Evolutionary conservation across 2,888 invertebrate species (phyloP), one percentile per base, ranked within the genome.

Genomic region (Caprella mutica): DNA sequence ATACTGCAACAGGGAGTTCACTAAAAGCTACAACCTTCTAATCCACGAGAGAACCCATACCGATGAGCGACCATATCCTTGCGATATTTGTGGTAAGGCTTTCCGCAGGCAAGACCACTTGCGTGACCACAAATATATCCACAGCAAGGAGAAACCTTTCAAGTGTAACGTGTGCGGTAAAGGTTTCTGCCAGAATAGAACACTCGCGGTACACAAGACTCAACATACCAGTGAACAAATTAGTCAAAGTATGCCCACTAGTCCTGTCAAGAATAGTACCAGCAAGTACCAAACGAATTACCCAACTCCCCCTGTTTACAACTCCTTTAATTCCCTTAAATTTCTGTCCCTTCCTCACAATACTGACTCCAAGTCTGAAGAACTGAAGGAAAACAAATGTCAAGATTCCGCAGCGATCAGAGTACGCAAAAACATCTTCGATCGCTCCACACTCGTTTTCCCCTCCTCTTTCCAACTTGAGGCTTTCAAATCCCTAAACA

Each of bases 131-230:
- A 67, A 68, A 77, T 96, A 92, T 74, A 96, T 93, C 69, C 94
- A 96, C 76, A 90, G 90, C 63, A 94, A 94, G 75, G 93, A 93
- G 74, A 96, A 96, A 71, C 94, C 94, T 0, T 96, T 93, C 77
- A 93, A 91, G 75, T 96, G 94, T 29, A 57, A 54, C 12, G 56
- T 59, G 27, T 65, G 65, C 46, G 59, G 55, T 50, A 65, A 65
- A 55, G 65, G 65, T 4, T 65, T 65, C 55, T 65, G 65, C 40
- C 65, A 65, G 55, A 58, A 61, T 21, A 46, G 65, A 21, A 65
- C 65, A 5, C 59, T 65, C 24, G 65, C 61, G 42, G 59, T 54
- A 12, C 65, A 65, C 56, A 61, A 61, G 42, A 57, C 61, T 9
- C 59, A 65, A 33, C 65, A 65, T 56, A 57, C 56, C 42, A 55